Evolutionary conservation across 2,888 invertebrate species (phyloP), one percentile per base, ranked within the genome.

Genomic region (Mesorhabditis belari): DNA sequence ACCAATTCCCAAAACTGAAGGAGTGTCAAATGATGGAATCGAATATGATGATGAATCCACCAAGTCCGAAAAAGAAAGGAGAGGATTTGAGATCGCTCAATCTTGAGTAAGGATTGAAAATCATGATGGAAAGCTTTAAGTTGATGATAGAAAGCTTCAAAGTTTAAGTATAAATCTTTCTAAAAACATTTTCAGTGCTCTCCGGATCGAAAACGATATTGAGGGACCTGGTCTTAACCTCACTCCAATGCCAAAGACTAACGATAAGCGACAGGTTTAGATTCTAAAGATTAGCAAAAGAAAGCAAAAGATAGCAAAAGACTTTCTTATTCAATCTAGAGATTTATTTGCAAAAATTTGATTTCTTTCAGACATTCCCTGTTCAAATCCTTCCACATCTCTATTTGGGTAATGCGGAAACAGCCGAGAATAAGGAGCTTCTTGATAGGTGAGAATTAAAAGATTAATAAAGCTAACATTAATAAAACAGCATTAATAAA

Each of bases 331-430:
- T n/a, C n/a, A n/a, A n/a, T n/a, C n/a, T n/a, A n/a, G n/a, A n/a
- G n/a, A n/a, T n/a, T n/a, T n/a, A n/a, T n/a, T n/a, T n/a, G n/a
- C n/a, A n/a, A n/a, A n/a, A n/a, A n/a, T n/a, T n/a, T n/a, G n/a
- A n/a, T n/a, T n/a, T 35, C n/a, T 35, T 35, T 35, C 44, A 35
- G 44, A 35, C n/a, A 35, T 92, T 92, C 83, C 94, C 94, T 58
- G 91, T 94, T 57, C 90, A 93, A 86, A 94, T 95, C 81, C 87
- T 94, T 80, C 91, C 92, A 60, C 89, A 91, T 82, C 86, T 95
- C 64, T 95, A 89, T 85, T 87, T 95, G 67, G 95, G 95, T 73
- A 94, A 94, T 84, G 92, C 92, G 61, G 88, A 90, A 79, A 94
- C 92, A 83, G 92, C 93, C 80, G 89, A 88, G 82, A 93, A 95